Conservation (phyloP, 2,113 vertebrate genomes). For the Canis aureus region DNA sequence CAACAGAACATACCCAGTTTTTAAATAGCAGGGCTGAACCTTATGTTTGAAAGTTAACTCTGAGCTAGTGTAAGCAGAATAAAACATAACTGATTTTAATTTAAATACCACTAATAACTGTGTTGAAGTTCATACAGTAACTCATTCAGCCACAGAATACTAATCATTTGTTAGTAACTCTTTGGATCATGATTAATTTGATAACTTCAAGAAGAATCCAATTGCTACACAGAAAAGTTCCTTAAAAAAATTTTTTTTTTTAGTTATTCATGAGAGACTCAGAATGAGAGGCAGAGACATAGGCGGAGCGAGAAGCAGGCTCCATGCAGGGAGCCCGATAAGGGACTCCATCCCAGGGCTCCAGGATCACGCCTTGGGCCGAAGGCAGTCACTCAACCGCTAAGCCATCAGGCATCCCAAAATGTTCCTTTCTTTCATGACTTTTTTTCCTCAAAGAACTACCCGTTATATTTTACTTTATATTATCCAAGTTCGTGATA, state of each 20-base stretch:
- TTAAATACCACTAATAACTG: conserved; percentile 32
- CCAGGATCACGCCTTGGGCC: too few relatives aligned
- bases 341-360: too few relatives aligned
- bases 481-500: conserved; percentile 54
- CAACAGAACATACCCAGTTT: conserved; percentile 3
- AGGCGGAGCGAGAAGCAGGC: too few relatives aligned
- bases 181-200: conserved; percentile 43
- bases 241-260: neutral
- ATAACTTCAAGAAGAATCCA: conserved; percentile 54
- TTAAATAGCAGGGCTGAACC: neutral
- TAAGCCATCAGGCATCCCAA: neutral
- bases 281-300: too few relatives aligned
- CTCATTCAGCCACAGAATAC: conserved; percentile 6
- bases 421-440: conserved; percentile 20
- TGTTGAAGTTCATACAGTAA: conserved; percentile 53
- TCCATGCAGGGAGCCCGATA: too few relatives aligned
- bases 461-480: conserved; percentile 19
- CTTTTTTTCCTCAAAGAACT: neutral
- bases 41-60: conserved; percentile 64
- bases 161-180: conserved; percentile 34
- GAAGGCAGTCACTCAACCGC: too few relatives aligned
- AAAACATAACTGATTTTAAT: conserved; percentile 59
- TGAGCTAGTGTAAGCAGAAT: conserved; percentile 16
- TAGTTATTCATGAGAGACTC: too few relatives aligned
- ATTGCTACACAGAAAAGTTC: conserved; percentile 57